Conservation (phyloP, 2,888 invertebrate genomes). For the Amphimallon solstitiale region DNA sequence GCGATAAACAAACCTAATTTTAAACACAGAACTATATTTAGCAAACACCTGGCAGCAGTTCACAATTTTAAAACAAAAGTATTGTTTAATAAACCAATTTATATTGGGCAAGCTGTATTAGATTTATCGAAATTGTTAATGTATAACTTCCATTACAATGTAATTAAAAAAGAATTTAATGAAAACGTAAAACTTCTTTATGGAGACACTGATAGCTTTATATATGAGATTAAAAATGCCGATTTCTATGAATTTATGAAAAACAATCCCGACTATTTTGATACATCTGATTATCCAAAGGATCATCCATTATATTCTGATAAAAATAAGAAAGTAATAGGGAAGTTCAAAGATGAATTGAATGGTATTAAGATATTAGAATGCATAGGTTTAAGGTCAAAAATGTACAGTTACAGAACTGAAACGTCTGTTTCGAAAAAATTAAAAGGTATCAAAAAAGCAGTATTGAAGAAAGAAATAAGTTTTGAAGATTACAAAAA, state of each 20-base stretch:
- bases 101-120: slow-evolving; percentile 38
- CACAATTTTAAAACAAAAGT: slow-evolving; percentile 37
- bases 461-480: slow-evolving; percentile 39
- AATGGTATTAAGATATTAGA: slow-evolving; percentile 35
- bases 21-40: slow-evolving; percentile 38
- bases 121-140: slow-evolving; percentile 41
- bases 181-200: slow-evolving; percentile 41
- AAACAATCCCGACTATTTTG: slow-evolving; percentile 34
- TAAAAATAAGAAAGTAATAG: slow-evolving; percentile 39
- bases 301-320: slow-evolving; percentile 38
- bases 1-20: slow-evolving; percentile 41
- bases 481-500: slow-evolving; percentile 40
- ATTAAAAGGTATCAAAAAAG: slow-evolving; percentile 42
- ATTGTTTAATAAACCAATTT: slow-evolving; percentile 39
- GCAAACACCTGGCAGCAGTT: slow-evolving; percentile 39
- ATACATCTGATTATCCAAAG: slow-evolving; percentile 41
- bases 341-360: slow-evolving; percentile 41
- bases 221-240: slow-evolving; percentile 40
- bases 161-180: slow-evolving; percentile 39
- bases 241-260: slow-evolving; percentile 39
- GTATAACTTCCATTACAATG: slow-evolving; percentile 41
- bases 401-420: slow-evolving; percentile 42
- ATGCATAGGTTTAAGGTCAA: slow-evolving; percentile 41
- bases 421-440: slow-evolving; percentile 40
- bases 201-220: slow-evolving; percentile 38